Percentiles rank a stretch among this genome's conserved stretches.
phyloP scores from a whole-genome alignment of 2,888 invertebrate species.

The Noctua janthina region DNA sequence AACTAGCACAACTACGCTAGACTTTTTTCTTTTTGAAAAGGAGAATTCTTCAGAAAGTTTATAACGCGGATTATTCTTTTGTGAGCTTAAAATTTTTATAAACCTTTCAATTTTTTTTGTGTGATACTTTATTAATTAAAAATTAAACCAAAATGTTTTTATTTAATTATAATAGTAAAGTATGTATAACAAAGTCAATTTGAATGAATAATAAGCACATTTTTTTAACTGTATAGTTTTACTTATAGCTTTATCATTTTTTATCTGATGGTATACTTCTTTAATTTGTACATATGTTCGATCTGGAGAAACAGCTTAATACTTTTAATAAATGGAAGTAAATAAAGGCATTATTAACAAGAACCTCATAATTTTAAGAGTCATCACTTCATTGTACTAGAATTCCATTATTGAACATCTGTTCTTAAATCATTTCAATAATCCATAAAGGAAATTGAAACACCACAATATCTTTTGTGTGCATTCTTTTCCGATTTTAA shows the following conservation, averaged over 20 bases:
- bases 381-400: conserved; percentile 70
- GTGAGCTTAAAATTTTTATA: neutral
- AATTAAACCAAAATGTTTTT: too few relatives aligned
- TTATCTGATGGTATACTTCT: neutral
- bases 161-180: too few relatives aligned
- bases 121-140: too few relatives aligned
- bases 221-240: neutral
- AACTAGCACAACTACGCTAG: conserved; percentile 76
- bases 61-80: neutral
- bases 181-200: neutral
- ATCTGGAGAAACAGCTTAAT: neutral
- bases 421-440: conserved; percentile 75
- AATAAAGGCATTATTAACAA: conserved; percentile 24
- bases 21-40: conserved; percentile 18
- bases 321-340: neutral
- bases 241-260: neutral
- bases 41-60: conserved; percentile 19
- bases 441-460: conserved; percentile 73
- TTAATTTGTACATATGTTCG: neutral
- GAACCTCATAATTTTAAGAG: conserved; percentile 62
- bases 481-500: conserved; percentile 70
- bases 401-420: conserved; percentile 74
- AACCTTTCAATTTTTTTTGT: neutral
- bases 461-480: conserved; percentile 74
- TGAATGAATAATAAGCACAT: neutral